Base-by-base conservation (phyloP, 2,888 invertebrate genomes). In the Melieria omissa region DNA sequence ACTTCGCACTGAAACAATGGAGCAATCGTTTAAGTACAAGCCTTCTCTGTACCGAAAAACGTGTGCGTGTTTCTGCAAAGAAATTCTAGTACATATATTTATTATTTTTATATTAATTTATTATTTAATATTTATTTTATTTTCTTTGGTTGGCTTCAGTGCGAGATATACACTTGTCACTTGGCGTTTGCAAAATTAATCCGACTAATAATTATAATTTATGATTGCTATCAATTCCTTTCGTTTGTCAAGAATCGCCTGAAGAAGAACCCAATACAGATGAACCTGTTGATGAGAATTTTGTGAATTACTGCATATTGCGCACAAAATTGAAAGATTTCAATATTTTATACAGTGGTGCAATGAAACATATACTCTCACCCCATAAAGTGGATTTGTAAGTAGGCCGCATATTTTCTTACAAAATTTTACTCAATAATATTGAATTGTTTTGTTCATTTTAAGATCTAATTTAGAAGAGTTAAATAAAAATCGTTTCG, bases 341-440 rank as follows among this genome's bases (percentile, higher is more conserved):
- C 8, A 58, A 70, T 52, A 10, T 70, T 9, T 49, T 64, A 8
- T 70, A 70, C 45, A 64, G 64, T 9, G 64, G 49, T 16, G 70
- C 64, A 52, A 14, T 52, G 12, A 4, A 4, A 4, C 64, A 64
- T 12, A 57, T 70, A 14, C 6, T 57, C n/a, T 47, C 70, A 7
- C 57, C 64, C 16, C 49, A 58, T 4, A 54, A 70, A 9, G 45
- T 70, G 5, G 55, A 63, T 45, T 14, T 46, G 69, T 67, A 60
- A 67, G 67, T 12, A 63, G 12, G 4, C 49, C 47, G 8, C 42
- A 0, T n/a, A 44, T 14, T 49, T 16, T 29, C 29, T 29, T 29
- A 29, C 1, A 29, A 29, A 29, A 29, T 0, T 29, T 29, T 29
- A 29, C 29, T 29, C 29, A 29, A 1, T 3, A 29, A 29, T 29